Evolutionary conservation across 2,797 vertebrate genomes (phyloP), one percentile per base, ranked within the genome.

Genomic region (Neosilurus hyrtlii): DNA sequence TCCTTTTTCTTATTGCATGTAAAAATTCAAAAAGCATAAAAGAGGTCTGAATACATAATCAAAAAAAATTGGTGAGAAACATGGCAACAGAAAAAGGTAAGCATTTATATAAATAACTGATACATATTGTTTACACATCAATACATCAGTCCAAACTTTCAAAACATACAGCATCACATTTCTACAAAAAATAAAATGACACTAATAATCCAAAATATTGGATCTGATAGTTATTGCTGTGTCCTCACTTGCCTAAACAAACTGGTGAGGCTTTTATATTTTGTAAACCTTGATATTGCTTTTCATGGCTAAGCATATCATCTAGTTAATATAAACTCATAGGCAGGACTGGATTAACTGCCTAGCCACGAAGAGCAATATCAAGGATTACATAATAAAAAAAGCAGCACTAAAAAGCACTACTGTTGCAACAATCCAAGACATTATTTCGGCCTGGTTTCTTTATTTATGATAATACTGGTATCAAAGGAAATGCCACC

Each of bases 401-500:
- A 73, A 74, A 76, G 63, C 49, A 75, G 26, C 3, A n/a, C 43
- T 85, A 61, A 66, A 70, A 71, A 82, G 59, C 65, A 85, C 30
- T 57, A 62, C 77, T 26, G 11, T 73, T 43, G 35, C 67, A 56
- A 35, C 74, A 82, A 30, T 4, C 51, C 59, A 79, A 30, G 14
- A n/a, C 35, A 72, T 78, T 83, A 43, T 26, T 68, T 83, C 43
- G 62, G 22, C 9, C 75, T 67, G 20, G 79, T 57, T 85, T 77
- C 51, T 85, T 76, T 63, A 54, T 81, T 62, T 22, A 15, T 54
- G 51, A 26, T 62, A 9, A 85, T 59, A 8, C 51, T 76, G 20
- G 54, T 57, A 79, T 30, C 74, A 73, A 82, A 85, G 79, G 57
- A 18, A 37, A 83, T 83, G 30, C 15, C 63, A 61, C 9, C 77